Conservation (phyloP, 2,113 vertebrate species). For the Solenodon paradoxus region DNA sequence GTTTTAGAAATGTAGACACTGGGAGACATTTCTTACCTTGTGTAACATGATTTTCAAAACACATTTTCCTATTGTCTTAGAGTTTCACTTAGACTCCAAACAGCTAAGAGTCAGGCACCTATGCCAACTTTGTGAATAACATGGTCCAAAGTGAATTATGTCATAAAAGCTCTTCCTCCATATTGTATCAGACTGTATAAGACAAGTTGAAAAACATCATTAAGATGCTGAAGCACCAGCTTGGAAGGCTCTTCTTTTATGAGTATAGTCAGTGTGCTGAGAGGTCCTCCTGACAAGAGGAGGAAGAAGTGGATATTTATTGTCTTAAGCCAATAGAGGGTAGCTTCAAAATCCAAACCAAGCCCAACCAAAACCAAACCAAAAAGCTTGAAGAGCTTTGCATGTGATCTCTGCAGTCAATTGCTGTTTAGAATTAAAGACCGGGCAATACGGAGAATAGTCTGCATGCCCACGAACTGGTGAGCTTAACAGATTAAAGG, state of each 20-base stretch:
- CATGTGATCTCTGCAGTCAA: background rate
- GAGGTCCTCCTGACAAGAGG: background rate
- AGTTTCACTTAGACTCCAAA: background rate
- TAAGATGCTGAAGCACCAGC: background rate
- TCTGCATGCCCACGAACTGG: too few species aligned
- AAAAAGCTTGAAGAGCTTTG: background rate
- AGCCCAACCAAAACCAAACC: background rate
- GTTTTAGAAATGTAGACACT: background rate
- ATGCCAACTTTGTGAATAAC: background rate
- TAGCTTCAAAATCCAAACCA: background rate
- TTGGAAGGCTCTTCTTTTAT: background rate
- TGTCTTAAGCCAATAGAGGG: background rate
- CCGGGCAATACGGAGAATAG: background rate
- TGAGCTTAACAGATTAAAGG: background rate
- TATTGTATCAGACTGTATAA: background rate
- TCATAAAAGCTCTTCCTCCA: background rate
- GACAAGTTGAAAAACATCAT: background rate
- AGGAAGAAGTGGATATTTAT: background rate
- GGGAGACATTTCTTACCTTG: background rate
- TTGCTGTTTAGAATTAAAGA: background rate
- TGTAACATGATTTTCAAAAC: background rate
- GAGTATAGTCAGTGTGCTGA: background rate
- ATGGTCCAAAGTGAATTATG: background rate
- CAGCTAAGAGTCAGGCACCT: background rate
- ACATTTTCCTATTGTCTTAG: background rate